phyloP scores from a whole-genome alignment of 30 jellyfish, hydroid and myxozoan species.

The Calvadosia cruxmelitensis region DNA sequence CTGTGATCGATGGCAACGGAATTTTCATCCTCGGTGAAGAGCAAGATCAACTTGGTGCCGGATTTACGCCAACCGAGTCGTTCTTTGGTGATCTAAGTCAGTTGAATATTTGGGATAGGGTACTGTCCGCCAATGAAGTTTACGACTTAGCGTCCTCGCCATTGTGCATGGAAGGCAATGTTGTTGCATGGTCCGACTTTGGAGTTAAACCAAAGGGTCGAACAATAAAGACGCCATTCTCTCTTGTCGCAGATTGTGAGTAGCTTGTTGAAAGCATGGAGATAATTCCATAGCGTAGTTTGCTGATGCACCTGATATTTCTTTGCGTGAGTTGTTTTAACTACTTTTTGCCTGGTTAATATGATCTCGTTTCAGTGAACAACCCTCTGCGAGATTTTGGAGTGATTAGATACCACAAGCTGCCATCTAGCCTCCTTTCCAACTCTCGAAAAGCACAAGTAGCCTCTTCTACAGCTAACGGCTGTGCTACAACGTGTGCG shows the following conservation, averaged over 20 bases:
- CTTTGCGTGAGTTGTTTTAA: too few relatives aligned
- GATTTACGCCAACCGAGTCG: conserved; percentile 89
- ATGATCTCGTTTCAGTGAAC: too few relatives aligned
- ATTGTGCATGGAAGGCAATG: conserved; percentile 59
- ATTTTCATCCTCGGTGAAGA: conserved; percentile 88
- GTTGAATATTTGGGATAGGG: conserved; percentile 68
- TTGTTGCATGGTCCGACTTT: conserved; percentile 90
- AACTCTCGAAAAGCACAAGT: background rate
- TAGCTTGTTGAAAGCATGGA: background rate
- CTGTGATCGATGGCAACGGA: conserved; percentile 54
- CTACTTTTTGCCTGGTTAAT: too few relatives aligned
- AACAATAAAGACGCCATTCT: conserved; percentile 43
- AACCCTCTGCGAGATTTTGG: background rate
- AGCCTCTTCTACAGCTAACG: background rate
- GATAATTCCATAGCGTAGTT: too few relatives aligned
- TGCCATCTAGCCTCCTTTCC: background rate
- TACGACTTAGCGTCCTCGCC: conserved; percentile 62
- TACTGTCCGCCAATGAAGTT: conserved; percentile 46
- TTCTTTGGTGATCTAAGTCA: conserved; percentile 91
- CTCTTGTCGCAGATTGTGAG: conserved; percentile 86
- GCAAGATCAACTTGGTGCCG: conserved; percentile 78
- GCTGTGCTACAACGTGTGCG: background rate
- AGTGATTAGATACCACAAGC: background rate
- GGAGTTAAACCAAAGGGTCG: conserved; percentile 43
- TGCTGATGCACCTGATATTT: too few relatives aligned